Evolutionary conservation across 2,113 vertebrate species (phyloP), one percentile per base, ranked within the genome.

Genomic region (Formicarius rufipectus): DNA sequence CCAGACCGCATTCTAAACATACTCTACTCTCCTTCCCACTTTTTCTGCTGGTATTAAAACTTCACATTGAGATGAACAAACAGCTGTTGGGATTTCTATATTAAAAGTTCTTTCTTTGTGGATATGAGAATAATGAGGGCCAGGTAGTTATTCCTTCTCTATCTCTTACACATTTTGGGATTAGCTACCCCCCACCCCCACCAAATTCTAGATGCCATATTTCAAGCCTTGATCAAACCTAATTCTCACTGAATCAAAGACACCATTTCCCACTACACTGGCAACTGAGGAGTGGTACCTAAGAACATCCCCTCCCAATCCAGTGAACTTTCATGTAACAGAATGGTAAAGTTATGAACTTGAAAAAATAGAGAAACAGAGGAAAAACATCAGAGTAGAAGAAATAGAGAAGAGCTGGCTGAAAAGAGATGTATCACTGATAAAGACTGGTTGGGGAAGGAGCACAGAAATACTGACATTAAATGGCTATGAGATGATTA

Each of bases 401-500:
- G 31, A 92, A 77, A 45, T 4, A 62, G 56, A 35, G 37, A 52
- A 84, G 63, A 67, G 19, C 0, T 90, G 76, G 24, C 22, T 55
- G 52, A 88, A 91, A 87, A 58, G 40, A 78, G 24, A 59, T 35
- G 15, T 18, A 44, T 30, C 30, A 42, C 1, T 74, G 81, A 18
- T 24, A 79, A 74, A 35, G 69, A 75, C 4, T 42, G 42, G 18
- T 2, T 42, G 44, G 10, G 21, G n/a, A 78, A 67, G 15, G 49
- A 84, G 73, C 85, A 63, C 21, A 80, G 28, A 23, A 0, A 2
- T 20, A 49, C 63, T 4, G 91, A 84, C 81, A 73, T 92, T 87
- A 93, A 97, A 93, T 83, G 89, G 64, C 71, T 84, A 49, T 85
- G 83, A 91, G 63, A 77, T 96, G 94, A 97, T 97, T 97, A 97